Conservation (phyloP, 2,888 invertebrate genomes). For the Yponomeuta sedellus region DNA sequence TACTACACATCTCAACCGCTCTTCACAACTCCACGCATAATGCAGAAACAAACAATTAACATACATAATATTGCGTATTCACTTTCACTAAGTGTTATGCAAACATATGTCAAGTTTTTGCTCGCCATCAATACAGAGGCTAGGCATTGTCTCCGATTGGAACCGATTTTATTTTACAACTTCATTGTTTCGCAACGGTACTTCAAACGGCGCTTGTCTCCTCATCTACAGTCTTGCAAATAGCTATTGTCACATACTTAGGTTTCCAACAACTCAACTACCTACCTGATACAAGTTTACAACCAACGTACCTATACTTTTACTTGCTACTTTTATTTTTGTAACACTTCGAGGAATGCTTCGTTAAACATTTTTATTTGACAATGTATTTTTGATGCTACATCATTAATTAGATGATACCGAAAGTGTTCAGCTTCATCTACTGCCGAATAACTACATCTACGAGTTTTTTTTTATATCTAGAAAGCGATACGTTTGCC, state of each 20-base stretch:
- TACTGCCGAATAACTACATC: background rate
- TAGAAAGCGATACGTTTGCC: background rate
- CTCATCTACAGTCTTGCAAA: background rate
- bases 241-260: background rate
- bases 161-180: conserved; percentile 3
- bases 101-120: conserved; percentile 12
- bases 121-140: conserved; percentile 4
- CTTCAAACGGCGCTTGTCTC: background rate
- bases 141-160: conserved; percentile 2
- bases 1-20: background rate
- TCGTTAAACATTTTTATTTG: background rate
- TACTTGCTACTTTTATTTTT: background rate
- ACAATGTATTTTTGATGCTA: no score
- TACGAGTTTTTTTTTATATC: background rate
- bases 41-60: conserved; percentile 3
- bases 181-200: conserved; percentile 7
- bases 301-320: background rate
- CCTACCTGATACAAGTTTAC: background rate
- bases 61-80: background rate
- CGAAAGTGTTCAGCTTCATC: background rate
- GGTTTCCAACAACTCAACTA: background rate
- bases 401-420: no score
- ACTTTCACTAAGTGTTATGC: conserved; percentile 8
- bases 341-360: background rate
- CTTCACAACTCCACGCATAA: background rate